Percentiles rank a stretch among this genome's conserved stretches.
phyloP scores from a whole-genome alignment of 2,797 vertebrate genomes.

The Falco concolor region DNA sequence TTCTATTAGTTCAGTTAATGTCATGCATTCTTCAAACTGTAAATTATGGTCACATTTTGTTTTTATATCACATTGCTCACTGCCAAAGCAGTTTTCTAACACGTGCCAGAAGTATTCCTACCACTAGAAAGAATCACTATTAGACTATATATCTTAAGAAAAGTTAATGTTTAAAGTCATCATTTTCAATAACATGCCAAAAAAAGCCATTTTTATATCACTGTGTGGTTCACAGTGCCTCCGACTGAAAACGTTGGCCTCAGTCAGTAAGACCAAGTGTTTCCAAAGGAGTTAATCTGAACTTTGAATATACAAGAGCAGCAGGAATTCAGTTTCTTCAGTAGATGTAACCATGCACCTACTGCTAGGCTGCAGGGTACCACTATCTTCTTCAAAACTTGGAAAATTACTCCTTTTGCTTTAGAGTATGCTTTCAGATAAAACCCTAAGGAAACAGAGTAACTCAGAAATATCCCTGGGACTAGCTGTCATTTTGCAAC shows the following conservation, averaged over 20 bases:
- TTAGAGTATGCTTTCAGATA: not conserved
- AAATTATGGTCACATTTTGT: not conserved
- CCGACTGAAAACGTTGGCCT: not conserved
- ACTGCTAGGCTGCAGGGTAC: not conserved
- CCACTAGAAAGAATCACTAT: not conserved
- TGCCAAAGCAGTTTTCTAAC: not conserved
- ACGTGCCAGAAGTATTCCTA: not conserved
- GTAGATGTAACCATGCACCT: not conserved
- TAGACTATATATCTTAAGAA: not conserved
- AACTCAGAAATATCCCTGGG: not conserved
- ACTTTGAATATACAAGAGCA: not conserved
- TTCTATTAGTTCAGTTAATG: not conserved
- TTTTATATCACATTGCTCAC: not conserved
- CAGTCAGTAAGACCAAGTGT: not conserved
- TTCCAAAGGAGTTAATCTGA: not conserved
- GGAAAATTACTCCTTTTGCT: not conserved
- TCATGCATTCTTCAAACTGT: not conserved
- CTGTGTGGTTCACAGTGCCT: not conserved
- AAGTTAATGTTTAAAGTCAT: not conserved
- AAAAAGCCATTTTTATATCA: not conserved
- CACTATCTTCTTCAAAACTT: not conserved
- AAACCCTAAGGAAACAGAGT: not conserved
- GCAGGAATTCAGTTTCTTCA: not conserved
- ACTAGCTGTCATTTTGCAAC: not conserved
- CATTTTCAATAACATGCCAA: not conserved